These are phyloP conservation scores for Lagopus muta DNA, from an alignment of 2,113 vertebrate genomes.

Conservation along the genomic window DNA sequence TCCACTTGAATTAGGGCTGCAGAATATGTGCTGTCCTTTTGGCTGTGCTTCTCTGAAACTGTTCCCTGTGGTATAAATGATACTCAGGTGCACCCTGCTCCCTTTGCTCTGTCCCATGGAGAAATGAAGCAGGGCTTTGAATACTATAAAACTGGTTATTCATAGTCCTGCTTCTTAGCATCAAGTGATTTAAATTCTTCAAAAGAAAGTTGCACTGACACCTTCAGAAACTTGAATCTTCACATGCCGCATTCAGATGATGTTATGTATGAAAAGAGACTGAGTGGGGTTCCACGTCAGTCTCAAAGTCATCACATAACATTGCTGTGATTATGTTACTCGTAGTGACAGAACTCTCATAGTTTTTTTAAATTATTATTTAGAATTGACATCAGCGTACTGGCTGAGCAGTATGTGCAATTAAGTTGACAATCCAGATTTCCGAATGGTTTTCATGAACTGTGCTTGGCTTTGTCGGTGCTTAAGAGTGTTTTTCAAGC, in stretches of 20 bases:
- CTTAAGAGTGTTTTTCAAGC: not conserved
- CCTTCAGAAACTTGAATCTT: not conserved
- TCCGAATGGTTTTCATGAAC: not conserved
- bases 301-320: not conserved
- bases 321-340: not conserved
- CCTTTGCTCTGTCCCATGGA: not conserved
- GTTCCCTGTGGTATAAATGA: not conserved
- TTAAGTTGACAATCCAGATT: not conserved
- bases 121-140: accelerated
- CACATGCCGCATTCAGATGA: not conserved
- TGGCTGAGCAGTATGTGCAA: not conserved
- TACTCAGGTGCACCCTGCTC: accelerated
- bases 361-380: not conserved
- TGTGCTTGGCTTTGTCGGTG: not conserved
- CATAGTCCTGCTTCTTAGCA: not conserved
- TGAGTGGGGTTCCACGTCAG: not conserved
- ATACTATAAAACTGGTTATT: not conserved
- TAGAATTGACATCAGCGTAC: not conserved
- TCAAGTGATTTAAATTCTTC: not conserved
- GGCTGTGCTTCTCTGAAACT: not conserved
- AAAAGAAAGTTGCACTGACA: not conserved
- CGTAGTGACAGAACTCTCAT: not conserved
- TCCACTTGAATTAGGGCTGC: not conserved
- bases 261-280: not conserved
- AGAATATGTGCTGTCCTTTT: not conserved